Evolutionary conservation across 2,888 invertebrate species (phyloP).

Genomic region (Drosophila merina): DNA sequence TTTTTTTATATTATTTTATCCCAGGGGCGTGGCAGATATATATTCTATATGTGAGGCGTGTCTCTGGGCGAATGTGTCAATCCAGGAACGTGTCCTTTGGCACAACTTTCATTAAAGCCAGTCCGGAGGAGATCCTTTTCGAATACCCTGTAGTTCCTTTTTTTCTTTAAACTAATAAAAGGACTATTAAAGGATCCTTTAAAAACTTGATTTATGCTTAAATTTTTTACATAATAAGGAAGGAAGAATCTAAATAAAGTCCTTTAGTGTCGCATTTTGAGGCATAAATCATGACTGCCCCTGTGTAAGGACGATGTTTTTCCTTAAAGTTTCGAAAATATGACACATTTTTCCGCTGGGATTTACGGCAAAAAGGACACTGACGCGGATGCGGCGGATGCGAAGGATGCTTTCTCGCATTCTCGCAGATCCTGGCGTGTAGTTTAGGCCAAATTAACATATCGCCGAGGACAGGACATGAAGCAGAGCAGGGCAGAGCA

Average conservation of each 20-base stretch:
- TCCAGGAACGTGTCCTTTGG: constrained; percentile 24
- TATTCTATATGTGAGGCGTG: constrained; percentile 43
- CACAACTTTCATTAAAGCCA: constrained; percentile 61
- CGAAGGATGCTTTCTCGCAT: background rate
- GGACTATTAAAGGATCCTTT: too few species aligned
- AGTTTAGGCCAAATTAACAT: constrained; percentile 73
- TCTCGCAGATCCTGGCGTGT: constrained; percentile 32
- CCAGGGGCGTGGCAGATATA: constrained; percentile 45
- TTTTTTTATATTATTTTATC: background rate
- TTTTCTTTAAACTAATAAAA: background rate
- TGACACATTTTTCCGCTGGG: constrained; percentile 46
- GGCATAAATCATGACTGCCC: constrained; percentile 26
- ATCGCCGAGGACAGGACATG: constrained; percentile 48
- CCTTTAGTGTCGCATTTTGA: constrained; percentile 1
- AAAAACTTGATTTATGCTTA: background rate
- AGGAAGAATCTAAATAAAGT: background rate
- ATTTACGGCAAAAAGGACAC: constrained; percentile 45
- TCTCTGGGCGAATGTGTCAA: constrained; percentile 53
- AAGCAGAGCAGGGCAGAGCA: background rate
- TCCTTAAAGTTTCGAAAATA: constrained; percentile 26
- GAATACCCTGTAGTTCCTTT: background rate
- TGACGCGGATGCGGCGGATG: constrained; percentile 37
- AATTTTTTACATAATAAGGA: background rate
- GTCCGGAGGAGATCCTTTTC: background rate
- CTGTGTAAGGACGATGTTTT: background rate